Conservation (phyloP, 2,888 invertebrate species). For the Aspidapion aeneum region DNA sequence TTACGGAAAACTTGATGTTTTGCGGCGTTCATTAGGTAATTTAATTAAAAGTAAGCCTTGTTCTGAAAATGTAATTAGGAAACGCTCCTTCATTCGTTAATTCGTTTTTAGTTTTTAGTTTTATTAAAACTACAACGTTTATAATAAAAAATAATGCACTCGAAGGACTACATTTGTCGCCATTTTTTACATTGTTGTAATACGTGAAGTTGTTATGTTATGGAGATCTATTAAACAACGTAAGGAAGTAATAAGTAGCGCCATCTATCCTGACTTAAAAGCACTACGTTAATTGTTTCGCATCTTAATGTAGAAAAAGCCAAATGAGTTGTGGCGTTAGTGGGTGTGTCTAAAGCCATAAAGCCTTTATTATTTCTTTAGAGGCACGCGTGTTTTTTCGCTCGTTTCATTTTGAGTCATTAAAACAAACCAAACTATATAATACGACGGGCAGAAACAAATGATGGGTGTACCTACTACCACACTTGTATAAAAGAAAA, state of each 20-base stretch:
- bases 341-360: constrained; percentile 38
- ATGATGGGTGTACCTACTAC: too few relatives aligned
- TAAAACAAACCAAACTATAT: constrained; percentile 25
- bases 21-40: constrained; percentile 19
- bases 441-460: too few relatives aligned
- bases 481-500: not conserved
- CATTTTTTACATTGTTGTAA: too few relatives aligned
- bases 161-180: too few relatives aligned
- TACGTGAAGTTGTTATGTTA: too few relatives aligned
- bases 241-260: too few relatives aligned
- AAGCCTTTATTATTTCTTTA: constrained; percentile 30
- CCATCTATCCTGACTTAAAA: too few relatives aligned
- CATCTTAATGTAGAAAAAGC: constrained; percentile 32
- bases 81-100: constrained; percentile 31
- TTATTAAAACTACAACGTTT: too few relatives aligned
- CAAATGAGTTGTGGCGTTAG: constrained; percentile 40
- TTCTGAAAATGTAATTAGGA: constrained; percentile 29
- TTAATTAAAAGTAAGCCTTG: constrained; percentile 24
- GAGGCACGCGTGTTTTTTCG: constrained; percentile 24
- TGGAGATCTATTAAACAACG: too few relatives aligned
- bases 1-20: constrained; percentile 2
- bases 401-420: constrained; percentile 13
- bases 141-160: too few relatives aligned
- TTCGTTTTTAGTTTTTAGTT: too few relatives aligned
- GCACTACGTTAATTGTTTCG: too few relatives aligned